Conservation (phyloP, 2,888 invertebrate species). For the Ormia ochracea region DNA sequence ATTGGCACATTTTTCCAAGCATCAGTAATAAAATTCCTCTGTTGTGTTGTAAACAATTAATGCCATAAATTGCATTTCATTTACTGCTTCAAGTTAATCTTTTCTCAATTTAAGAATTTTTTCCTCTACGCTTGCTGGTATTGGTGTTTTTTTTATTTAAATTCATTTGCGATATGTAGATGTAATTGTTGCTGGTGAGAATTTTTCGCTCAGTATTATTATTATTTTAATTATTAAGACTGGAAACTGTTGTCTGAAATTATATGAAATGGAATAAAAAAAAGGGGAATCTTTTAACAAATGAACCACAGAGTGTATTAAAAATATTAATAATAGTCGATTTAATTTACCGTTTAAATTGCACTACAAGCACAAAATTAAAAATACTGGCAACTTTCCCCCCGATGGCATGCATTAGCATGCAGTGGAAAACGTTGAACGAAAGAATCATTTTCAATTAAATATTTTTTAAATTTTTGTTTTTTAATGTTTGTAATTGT, state of each 20-base stretch:
- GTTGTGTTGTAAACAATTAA: slow-evolving; percentile 35
- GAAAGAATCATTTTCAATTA: too few species aligned
- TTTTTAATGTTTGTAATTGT: too few species aligned
- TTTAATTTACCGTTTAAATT: too few species aligned
- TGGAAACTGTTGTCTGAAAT: slow-evolving; percentile 13
- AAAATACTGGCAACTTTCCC: too few species aligned
- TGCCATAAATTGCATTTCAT: slow-evolving; percentile 28
- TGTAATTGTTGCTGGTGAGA: not conserved
- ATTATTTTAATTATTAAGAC: too few species aligned
- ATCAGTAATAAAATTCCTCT: not conserved
- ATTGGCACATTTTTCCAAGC: slow-evolving; percentile 28
- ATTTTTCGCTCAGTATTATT: not conserved
- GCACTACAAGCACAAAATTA: too few species aligned
- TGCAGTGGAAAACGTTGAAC: too few species aligned
- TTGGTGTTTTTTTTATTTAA: not conserved
- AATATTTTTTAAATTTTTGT: too few species aligned
- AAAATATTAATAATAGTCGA: too few species aligned
- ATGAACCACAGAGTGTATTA: not conserved
- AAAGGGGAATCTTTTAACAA: not conserved
- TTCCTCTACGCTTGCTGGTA: not conserved
- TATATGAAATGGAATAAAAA: slow-evolving; percentile 1
- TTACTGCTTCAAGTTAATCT: slow-evolving; percentile 23
- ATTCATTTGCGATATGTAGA: slow-evolving; percentile 17
- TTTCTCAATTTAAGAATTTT: slow-evolving; percentile 1
- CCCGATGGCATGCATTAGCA: too few species aligned